Percentiles rank a stretch among this genome's conserved stretches.
Conservation (phyloP, 2,113 vertebrate species). For the Macrotis lagotis region DNA sequence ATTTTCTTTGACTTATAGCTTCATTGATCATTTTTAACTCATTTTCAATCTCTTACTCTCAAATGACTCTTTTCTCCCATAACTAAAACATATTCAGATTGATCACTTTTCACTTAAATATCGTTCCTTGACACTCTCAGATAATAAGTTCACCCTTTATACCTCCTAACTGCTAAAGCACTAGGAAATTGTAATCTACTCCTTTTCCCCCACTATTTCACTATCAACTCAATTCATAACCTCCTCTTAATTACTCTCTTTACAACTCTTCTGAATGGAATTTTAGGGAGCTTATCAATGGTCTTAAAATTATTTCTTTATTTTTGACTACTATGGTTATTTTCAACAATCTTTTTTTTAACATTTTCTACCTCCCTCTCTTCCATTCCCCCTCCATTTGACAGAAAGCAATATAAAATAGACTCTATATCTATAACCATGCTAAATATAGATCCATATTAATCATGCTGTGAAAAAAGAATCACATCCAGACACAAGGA, state of each 20-base stretch:
- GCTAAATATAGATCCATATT: too few relatives aligned
- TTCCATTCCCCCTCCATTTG: too few relatives aligned
- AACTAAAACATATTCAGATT: background rate
- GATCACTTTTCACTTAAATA: background rate
- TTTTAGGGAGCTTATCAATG: background rate
- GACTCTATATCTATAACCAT: too few relatives aligned
- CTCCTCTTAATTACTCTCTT: background rate
- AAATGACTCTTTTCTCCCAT: background rate
- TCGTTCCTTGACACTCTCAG: background rate
- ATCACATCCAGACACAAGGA: too few relatives aligned
- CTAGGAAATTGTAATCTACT: background rate
- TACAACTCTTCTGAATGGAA: background rate
- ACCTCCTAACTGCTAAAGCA: background rate
- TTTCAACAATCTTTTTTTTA: too few relatives aligned
- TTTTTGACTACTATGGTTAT: too few relatives aligned
- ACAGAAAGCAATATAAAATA: too few relatives aligned
- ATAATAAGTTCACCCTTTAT: background rate
- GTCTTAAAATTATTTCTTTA: too few relatives aligned
- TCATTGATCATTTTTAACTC: background rate
- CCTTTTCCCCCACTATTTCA: background rate
- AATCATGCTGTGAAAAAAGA: too few relatives aligned
- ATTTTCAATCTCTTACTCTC: background rate
- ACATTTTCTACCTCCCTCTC: too few relatives aligned
- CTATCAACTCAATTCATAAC: background rate
- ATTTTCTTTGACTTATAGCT: background rate